A percentile compares a stretch with the other conserved stretches of the same genome.
These are phyloP conservation scores for Drosophila atripex DNA, from an alignment of 2,888 invertebrate genomes.

Conservation along the genomic window DNA sequence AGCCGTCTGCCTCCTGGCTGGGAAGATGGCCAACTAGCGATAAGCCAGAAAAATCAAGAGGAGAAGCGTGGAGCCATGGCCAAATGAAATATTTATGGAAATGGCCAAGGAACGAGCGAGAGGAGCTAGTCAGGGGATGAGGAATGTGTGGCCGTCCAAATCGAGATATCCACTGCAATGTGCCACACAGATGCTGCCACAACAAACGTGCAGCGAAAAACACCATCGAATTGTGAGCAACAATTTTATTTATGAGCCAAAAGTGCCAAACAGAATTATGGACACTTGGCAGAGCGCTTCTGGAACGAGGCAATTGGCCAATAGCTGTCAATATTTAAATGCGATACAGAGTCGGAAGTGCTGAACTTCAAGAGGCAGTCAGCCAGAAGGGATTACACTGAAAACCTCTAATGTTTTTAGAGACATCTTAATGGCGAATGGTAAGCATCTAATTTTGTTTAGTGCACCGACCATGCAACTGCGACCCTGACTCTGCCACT, in stretches of 20 bases:
- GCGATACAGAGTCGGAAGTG: conserved; percentile 24
- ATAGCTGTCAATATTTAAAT: conserved; percentile 79
- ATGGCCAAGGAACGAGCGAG: conserved; percentile 51
- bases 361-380: conserved; percentile 14
- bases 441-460: not conserved
- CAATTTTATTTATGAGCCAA: conserved; percentile 58
- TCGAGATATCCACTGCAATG: conserved; percentile 39
- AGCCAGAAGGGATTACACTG: not conserved
- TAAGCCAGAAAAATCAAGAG: conserved; percentile 53
- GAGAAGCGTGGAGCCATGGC: conserved; percentile 54
- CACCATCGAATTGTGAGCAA: conserved; percentile 24
- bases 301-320: conserved; percentile 71
- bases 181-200: conserved; percentile 35
- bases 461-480: conserved; percentile 34
- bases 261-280: conserved; percentile 58
- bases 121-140: not conserved
- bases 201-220: conserved; percentile 16
- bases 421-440: no score
- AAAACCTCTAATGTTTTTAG: not conserved
- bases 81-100: conserved; percentile 80
- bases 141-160: conserved; percentile 21
- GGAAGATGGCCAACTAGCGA: conserved; percentile 59
- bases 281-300: conserved; percentile 55
- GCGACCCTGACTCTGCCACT: conserved; percentile 53
- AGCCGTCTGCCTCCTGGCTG: conserved; percentile 26